Conservation (phyloP, 2,797 vertebrate species). For the Aphelocoma californica region DNA sequence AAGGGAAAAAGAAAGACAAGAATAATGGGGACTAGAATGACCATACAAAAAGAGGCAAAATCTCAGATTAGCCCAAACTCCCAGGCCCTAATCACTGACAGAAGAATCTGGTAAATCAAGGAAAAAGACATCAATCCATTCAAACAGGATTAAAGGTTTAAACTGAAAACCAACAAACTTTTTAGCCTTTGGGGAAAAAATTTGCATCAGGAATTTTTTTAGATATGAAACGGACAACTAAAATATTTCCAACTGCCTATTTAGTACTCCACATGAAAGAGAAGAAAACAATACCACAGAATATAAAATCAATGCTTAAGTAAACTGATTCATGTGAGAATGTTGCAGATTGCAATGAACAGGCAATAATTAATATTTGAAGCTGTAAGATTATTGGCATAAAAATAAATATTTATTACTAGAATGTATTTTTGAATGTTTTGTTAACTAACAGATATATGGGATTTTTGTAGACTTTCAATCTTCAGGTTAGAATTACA, state of each 20-base stretch:
- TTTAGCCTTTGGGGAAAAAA: slow-evolving; percentile 51
- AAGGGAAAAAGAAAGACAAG: background rate
- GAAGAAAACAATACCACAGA: background rate
- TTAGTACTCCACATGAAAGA: slow-evolving; percentile 16
- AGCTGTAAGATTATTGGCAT: background rate
- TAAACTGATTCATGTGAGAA: background rate
- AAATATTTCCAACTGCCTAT: background rate
- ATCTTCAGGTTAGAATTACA: background rate
- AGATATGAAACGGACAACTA: slow-evolving; percentile 2
- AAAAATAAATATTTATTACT: background rate
- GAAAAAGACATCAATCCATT: slow-evolving; percentile 47
- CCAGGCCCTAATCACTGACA: slow-evolving; percentile 33
- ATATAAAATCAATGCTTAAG: slow-evolving; percentile 30
- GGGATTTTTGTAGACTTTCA: background rate
- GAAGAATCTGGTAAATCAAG: slow-evolving; percentile 56
- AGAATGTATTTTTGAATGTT: background rate
- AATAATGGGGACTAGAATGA: slow-evolving; percentile 42
- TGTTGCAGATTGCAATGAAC: background rate
- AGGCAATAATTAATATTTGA: background rate
- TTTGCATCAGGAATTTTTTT: background rate
- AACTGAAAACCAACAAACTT: slow-evolving; percentile 51
- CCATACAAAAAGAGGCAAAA: slow-evolving; percentile 48
- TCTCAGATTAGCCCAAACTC: slow-evolving; percentile 42
- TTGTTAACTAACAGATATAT: background rate
- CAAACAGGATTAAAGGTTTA: slow-evolving; percentile 63